Base-by-base conservation (phyloP, 2,113 vertebrate species). In the Jaculus jaculus region DNA sequence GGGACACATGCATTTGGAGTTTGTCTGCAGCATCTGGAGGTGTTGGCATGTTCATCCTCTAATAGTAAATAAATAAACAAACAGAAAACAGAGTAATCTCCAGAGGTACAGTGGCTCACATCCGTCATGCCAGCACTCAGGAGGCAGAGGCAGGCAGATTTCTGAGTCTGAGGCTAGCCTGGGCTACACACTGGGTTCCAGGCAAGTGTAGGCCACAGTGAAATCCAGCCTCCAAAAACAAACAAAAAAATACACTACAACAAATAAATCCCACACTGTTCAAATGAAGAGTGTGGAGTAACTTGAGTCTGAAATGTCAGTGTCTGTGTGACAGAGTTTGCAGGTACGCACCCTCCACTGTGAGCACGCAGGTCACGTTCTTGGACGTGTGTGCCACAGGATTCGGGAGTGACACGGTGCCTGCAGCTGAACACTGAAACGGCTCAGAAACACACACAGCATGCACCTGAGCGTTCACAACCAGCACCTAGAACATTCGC, bases 281-380 rank as follows among this genome's bases (percentile, higher is more conserved):
- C 47, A 58, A 69, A 87, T 42, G 28, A 79, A 42, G 30, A 91
- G 85, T 84, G 71, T 79, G 58, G n/a, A 95, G 34, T 15, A 72
- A 69, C 32, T 51, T 15, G 20, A 0, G 4, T 77, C 63, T 39
- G 39, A 87, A 17, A 26, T 63, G n/a, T 65, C 28, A 32, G 3
- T 63, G 54, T 84, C 65, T 63, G 7, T 75, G 65, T 39, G 37
- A 89, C 28, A 91, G 69, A 54, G 68, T 84, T 66, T 85, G 28
- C 60, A 68, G 42, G 12, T 39, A 0, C 61, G 79, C 87, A 68
- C 74, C 18, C 7, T 10, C 20, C 26, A 42, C 1, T 54, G 7
- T 82, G 58, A 84, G 54, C 65, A 74, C 18, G 7, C 5, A n/a
- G 13, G 17, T 8, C 68, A 24, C 63, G 10, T 28, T 85, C 37